Evolutionary conservation across 2,888 invertebrate genomes (phyloP), one percentile per base, ranked within the genome.

Genomic region (Syrphus vitripennis): DNA sequence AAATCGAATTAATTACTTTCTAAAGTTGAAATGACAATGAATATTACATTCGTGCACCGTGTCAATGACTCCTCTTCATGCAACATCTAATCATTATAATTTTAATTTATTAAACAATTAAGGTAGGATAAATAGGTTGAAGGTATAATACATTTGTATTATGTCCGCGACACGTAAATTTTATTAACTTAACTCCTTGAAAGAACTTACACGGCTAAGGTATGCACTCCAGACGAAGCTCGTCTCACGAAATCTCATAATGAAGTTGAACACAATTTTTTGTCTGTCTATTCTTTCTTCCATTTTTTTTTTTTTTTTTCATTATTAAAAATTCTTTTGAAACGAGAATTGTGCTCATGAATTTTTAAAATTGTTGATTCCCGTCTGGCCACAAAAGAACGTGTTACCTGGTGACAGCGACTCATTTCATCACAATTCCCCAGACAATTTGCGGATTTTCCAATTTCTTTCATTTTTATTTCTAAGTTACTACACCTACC

Each of bases 341-440:
- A 19, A 45, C 19, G 19, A 45, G 45, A 45, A 45, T 19, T 19
- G 16, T 42, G 59, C 80, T 84, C 67, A 67, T 84, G 84, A 55
- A 84, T 84, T 84, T 84, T 84, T 84, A 82, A 86, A 70, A 74
- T 74, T 67, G 40, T 69, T 77, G 40, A 31, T 78, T 59, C 82
- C 72, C 67, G 74, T 70, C 65, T 65, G 77, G 55, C 59, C 65
- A 57, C 69, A 74, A 74, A 74, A 77, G 74, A 57, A 86, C 78
- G 86, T 86, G 86, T 86, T 86, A 82, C 86, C 86, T 86, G 86
- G 82, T 82, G 86, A 86, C 82, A 86, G 77, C 70, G 63, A 86
- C 74, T 86, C 86, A 82, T 86, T 86, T 86, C 86, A 86, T 86
- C 86, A 82, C 69, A 69, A 65, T 34, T 82, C 86, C 86, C 86